Base-by-base conservation (phyloP, 2,797 vertebrate genomes). In the Betta splendens region DNA sequence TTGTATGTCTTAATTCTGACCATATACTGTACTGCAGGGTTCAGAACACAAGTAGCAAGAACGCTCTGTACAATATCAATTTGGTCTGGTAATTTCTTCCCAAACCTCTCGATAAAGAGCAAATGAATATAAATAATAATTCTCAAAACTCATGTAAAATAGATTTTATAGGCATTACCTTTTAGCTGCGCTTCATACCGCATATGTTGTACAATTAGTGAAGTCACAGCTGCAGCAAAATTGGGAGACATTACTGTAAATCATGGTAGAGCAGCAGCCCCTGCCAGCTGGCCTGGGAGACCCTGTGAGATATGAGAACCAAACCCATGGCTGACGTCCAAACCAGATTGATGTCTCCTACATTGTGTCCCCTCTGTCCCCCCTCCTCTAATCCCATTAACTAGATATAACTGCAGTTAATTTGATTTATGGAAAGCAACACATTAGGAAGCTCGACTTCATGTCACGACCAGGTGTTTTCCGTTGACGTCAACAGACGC, bases 371-470 rank as follows among this genome's bases (percentile, higher is more conserved):
- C 62, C 21, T 50, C n/a, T n/a, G n/a, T n/a, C n/a, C n/a, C n/a
- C n/a, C n/a, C n/a, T n/a, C n/a, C 76, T 84, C 79, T 86, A 89
- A 89, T 90, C 85, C 84, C 69, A 85, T 90, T 87, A 86, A 83
- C 71, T 64, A 64, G 66, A 72, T 83, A 70, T 73, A 79, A 85
- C 72, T 72, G 70, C 74, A 72, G 64, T 76, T 87, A 75, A 89
- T 86, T 79, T 68, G 79, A 89, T 90, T 85, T 72, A 79, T 67
- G 68, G 66, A 60, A 44, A 54, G 72, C 63, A 69, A 81, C 81
- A 85, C 64, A 63, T 74, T 68, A 67, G 70, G 75, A 83, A 72
- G 82, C 83, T 69, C 7, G 48, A 75, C 73, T 71, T 77, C 68
- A 67, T 84, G 85, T 78, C 77, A 65, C 59, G 83, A 78, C 63